Base-by-base conservation (phyloP, 2,797 vertebrate genomes). In the Chaetodon trifasciatus region DNA sequence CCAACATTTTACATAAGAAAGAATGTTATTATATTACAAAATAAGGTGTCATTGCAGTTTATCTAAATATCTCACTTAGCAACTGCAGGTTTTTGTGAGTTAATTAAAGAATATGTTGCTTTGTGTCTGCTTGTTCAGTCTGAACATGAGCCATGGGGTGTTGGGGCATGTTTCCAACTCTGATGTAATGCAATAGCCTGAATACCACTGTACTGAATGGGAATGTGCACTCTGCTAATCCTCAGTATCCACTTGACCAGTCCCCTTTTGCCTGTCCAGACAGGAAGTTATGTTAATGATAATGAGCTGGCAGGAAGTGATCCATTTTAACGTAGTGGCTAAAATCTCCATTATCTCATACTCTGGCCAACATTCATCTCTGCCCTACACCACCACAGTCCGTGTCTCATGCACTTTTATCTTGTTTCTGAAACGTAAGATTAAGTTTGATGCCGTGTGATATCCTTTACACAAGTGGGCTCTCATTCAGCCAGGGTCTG, bases 251-350 rank as follows among this genome's bases (percentile, higher is more conserved):
- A 73, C 57, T 83, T 55, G 65, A 81, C 70, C 81, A 57, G 69
- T 57, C 67, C 65, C 55, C 65, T n/a, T 62, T 32, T 8, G 62
- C 57, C 80, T 40, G 42, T 15, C 44, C 78, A 79, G 74, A 89
- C 79, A 84, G 89, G 89, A 92, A 92, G 84, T 81, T 68, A 61
- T 74, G 81, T 32, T 83, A 69, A 82, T 60, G 82, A 91, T 92
- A 90, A 90, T 68, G 83, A 89, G 83, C 71, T 70, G 70, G 72
- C 88, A 88, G 91, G 93, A 93, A 92, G 84, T 87, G 78, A 86
- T 83, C 66, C 58, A 70, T 86, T 91, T 82, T 63, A 61, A 81
- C 76, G 57, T 2, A 35, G 61, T n/a, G 68, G 50, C 65, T 79
- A 55, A 75, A 70, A 64, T 50, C 66, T 37, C 61, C 3, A 19